phyloP scores from a whole-genome alignment of 2,888 invertebrate species.

The Acheta domesticus region DNA sequence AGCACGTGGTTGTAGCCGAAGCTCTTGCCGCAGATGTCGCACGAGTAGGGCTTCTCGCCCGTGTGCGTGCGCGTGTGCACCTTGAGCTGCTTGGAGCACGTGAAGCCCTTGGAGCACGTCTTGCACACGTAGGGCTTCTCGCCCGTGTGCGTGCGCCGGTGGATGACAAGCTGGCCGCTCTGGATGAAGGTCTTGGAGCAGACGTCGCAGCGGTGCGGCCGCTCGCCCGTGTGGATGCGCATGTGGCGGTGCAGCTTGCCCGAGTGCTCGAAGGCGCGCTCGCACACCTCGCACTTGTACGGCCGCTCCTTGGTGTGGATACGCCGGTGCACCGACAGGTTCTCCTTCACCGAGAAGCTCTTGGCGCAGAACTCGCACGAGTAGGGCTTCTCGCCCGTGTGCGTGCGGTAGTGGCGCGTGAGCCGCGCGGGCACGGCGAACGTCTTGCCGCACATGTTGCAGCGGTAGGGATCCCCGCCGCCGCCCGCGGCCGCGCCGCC shows the following conservation, averaged over 20 bases:
- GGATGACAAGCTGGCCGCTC: slow-evolving; percentile 86
- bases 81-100: slow-evolving; percentile 87
- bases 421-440: slow-evolving; percentile 86
- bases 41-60: slow-evolving; percentile 86
- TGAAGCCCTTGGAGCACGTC: slow-evolving; percentile 85
- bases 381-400: slow-evolving; percentile 87
- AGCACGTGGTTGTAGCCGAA: slow-evolving; percentile 90
- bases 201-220: slow-evolving; percentile 75
- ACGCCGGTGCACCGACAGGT: slow-evolving; percentile 79
- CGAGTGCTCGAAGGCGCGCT: slow-evolving; percentile 84
- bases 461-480: slow-evolving; percentile 72
- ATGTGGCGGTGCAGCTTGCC: slow-evolving; percentile 87
- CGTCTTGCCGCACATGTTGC: slow-evolving; percentile 86
- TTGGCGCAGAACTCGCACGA: slow-evolving; percentile 90
- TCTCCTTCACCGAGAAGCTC: slow-evolving; percentile 89
- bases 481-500: slow-evolving; percentile 62
- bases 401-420: slow-evolving; percentile 81
- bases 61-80: slow-evolving; percentile 87
- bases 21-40: slow-evolving; percentile 85
- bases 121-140: slow-evolving; percentile 89
- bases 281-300: slow-evolving; percentile 84
- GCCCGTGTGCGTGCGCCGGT: slow-evolving; percentile 86
- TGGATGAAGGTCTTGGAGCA: slow-evolving; percentile 90
- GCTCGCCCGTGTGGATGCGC: slow-evolving; percentile 85
- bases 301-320: slow-evolving; percentile 91